Percentiles rank a stretch among this genome's conserved stretches.
These are phyloP conservation scores for Spodoptera littoralis DNA, from an alignment of 2,888 invertebrate genomes.

Conservation along the genomic window DNA sequence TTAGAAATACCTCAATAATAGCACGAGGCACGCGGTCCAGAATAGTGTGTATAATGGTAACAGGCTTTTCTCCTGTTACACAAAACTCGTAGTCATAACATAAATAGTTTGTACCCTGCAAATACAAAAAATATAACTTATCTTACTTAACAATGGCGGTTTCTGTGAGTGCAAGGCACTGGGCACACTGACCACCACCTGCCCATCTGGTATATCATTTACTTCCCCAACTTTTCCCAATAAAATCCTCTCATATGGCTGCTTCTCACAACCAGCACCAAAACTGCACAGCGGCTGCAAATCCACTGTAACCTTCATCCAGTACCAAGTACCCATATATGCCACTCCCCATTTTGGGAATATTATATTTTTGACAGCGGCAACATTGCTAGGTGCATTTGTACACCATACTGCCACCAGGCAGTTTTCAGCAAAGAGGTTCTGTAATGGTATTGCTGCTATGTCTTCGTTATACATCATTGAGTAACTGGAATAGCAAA, in stretches of 20 bases:
- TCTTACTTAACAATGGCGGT: constrained; percentile 93
- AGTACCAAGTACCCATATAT: constrained; percentile 93
- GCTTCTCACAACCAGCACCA: constrained; percentile 91
- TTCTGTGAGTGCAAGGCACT: constrained; percentile 98
- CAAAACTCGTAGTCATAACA: too few relatives aligned
- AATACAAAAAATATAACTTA: background rate
- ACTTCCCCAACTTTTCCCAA: constrained; percentile 77
- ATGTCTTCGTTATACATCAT: constrained; percentile 94
- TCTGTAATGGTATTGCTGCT: constrained; percentile 91
- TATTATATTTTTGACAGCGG: constrained; percentile 91
- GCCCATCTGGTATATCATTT: constrained; percentile 78
- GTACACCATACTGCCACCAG: constrained; percentile 97
- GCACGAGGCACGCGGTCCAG: too few relatives aligned
- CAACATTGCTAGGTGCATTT: constrained; percentile 92
- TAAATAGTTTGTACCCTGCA: too few relatives aligned
- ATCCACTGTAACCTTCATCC: constrained; percentile 94
- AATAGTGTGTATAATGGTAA: too few relatives aligned
- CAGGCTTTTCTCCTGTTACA: too few relatives aligned
- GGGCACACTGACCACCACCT: constrained; percentile 94
- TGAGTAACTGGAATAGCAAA: constrained; percentile 89
- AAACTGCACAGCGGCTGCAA: constrained; percentile 92
- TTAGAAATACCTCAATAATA: too few relatives aligned
- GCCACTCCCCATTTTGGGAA: constrained; percentile 94
- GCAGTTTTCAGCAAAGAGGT: constrained; percentile 89
- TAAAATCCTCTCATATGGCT: constrained; percentile 95